phyloP scores from a whole-genome alignment of 2,113 vertebrate genomes.

The Sebastes schlegelii region DNA sequence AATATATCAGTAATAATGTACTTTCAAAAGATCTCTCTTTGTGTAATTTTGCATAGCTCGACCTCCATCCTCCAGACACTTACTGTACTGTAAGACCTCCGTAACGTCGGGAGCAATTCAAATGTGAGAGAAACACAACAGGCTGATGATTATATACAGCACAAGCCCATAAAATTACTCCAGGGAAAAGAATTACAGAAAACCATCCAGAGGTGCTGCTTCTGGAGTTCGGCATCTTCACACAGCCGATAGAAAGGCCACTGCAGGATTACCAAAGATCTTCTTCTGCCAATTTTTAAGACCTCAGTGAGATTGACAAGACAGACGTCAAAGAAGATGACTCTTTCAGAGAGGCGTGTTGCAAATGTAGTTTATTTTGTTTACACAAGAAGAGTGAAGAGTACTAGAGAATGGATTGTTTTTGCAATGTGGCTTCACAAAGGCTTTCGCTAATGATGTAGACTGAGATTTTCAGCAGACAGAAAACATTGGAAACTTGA shows the following conservation, averaged over 20 bases:
- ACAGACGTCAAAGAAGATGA: not conserved
- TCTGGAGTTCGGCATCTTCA: slow-evolving; percentile 4
- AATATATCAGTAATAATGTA: not conserved
- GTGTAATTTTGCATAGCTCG: not conserved
- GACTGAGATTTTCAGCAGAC: not conserved
- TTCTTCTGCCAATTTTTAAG: slow-evolving; percentile 4
- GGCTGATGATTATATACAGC: not conserved
- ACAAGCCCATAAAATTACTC: slow-evolving; percentile 1
- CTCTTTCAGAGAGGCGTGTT: not conserved
- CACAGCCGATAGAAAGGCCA: not conserved
- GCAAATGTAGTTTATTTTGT: slow-evolving; percentile 22
- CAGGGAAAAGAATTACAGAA: not conserved
- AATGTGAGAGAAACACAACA: not conserved
- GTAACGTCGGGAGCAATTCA: not conserved
- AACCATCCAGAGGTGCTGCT: not conserved
- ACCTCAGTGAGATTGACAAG: slow-evolving; percentile 23
- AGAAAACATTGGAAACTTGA: not conserved
- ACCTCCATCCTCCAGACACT: not conserved
- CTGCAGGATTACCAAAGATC: not conserved
- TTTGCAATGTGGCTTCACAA: not conserved
- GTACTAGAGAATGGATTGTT: slow-evolving; percentile 6
- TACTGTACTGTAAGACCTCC: not conserved
- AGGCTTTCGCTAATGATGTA: slow-evolving; percentile 9
- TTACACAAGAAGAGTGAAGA: not conserved
- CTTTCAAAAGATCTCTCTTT: not conserved